Percentiles rank a stretch among this genome's conserved stretches.
phyloP scores from a whole-genome alignment of 2,888 invertebrate genomes.

The Entomobrya proxima region DNA sequence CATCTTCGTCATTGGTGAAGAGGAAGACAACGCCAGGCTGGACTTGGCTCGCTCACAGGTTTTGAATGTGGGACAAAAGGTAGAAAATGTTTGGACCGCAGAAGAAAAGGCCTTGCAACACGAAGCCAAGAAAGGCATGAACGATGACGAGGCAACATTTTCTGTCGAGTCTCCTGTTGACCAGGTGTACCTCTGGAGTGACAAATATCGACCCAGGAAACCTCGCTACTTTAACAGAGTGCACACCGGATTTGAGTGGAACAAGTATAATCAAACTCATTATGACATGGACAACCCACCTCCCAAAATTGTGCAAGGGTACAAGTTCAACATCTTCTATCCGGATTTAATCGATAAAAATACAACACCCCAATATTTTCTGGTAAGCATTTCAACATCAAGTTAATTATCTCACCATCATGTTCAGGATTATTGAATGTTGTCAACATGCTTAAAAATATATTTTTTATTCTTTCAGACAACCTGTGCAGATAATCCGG shows the following conservation, averaged over 20 bases:
- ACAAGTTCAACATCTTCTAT: constrained; percentile 99
- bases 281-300: constrained; percentile 99
- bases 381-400: too few species aligned
- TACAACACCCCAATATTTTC: constrained; percentile 93
- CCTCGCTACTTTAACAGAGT: constrained; percentile 98
- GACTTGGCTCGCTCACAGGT: constrained; percentile 72
- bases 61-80: constrained; percentile 72
- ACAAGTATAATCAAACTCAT: constrained; percentile 99
- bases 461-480: constrained; percentile 81
- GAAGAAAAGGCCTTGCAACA: constrained; percentile 85
- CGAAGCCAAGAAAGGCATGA: constrained; percentile 90
- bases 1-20: constrained; percentile 86
- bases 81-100: constrained; percentile 79
- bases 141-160: constrained; percentile 91
- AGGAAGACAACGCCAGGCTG: constrained; percentile 86
- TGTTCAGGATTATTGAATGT: neutral
- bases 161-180: constrained; percentile 92
- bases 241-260: constrained; percentile 99
- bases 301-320: constrained; percentile 99
- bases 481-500: constrained; percentile 92
- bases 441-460: neutral
- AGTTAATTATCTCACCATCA: neutral
- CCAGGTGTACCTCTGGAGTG: constrained; percentile 95
- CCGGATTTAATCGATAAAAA: constrained; percentile 97
- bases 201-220: constrained; percentile 98